Evolutionary conservation across 1,140 invertebrate species (phyloP), one percentile per base, ranked within the genome.

Genomic region (Manduca sexta): DNA sequence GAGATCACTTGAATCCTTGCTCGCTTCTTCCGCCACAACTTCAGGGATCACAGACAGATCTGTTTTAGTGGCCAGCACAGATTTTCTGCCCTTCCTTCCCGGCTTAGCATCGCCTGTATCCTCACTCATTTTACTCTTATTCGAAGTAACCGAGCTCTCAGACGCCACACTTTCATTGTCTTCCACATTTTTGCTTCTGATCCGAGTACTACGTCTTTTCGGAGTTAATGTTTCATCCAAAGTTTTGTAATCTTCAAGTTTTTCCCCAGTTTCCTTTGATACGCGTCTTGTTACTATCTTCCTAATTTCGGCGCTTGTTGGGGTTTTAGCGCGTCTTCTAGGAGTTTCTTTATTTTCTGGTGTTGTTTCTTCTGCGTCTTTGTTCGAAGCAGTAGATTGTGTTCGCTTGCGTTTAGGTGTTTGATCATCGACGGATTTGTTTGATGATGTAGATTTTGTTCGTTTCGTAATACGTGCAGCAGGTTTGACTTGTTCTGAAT

Each of bases 21-120:
- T 55, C 0, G 41, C 37, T 15, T 85, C 82, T 12, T 77, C 69
- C 0, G 57, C 53, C 0, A 62, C 59, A 5, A 67, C 67, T 55
- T 87, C 85, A 0, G 85, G 82, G 51, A 87, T 87, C n/a, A 79
- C 84, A 13, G 79, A 78, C 39, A 87, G 47, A n/a, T 87, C 84
- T 0, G 81, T 62, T 45, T 81, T 85, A 4, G 53, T 65, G 0
- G 47, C 56, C 16, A 83, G 31, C 13, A 75, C 54, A 0, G 75
- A 73, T 18, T 74, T 77, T 18, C 71, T 64, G 2, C 75, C 69
- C 45, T 79, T 86, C 18, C 76, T 73, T 0, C 42, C 48, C n/a
- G 56, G 44, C 46, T 62, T 67, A 0, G 43, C 48, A 33, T 65
- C 61, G 2, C 48, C 56, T 7, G 34, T 26, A 10, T 70, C 66